Base-by-base conservation (phyloP, 2,888 invertebrate species). In the Zele albiditarsus region DNA sequence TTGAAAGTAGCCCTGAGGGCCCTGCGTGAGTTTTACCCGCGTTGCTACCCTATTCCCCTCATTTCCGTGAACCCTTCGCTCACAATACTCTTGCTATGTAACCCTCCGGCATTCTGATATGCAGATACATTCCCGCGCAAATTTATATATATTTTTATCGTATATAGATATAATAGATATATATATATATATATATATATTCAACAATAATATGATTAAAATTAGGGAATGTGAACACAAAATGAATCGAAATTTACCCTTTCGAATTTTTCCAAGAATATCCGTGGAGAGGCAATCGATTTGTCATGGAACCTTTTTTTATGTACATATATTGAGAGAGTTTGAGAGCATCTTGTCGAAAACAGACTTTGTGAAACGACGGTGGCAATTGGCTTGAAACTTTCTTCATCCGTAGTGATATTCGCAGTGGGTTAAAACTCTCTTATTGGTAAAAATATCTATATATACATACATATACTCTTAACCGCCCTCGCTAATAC, bases 331-430 rank as follows among this genome's bases (percentile, higher is more conserved):
- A 49, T 49, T 49, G 49, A n/a, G 49, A 49, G 49, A 16, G 49
- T 3, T 49, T n/a, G n/a, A 31, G 60, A 69, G 63, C 38, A 27
- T 67, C 75, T 71, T 77, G 78, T 79, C 78, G 69, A 73, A 74
- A 78, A 72, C 78, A 78, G 75, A 68, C 68, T 46, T 71, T 28
- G 49, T 42, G 70, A 63, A 69, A 67, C 65, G 69, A 68, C 53
- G 69, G 58, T 67, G 42, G 60, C 73, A 78, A 76, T 78, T 68
- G 72, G 66, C 58, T 49, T 65, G 71, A 78, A 80, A 80, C 73
- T 80, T 80, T 80, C 74, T 49, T 49, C 78, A 63, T 71, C 77
- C 70, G 33, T 49, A 71, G 71, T 46, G 70, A 42, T 49, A 63
- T 49, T 69, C 74, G 38, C 66, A 27, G 74, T 58, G 71, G 57